Evolutionary conservation across 2,888 invertebrate genomes (phyloP), one percentile per base, ranked within the genome.

Genomic region (Holacanthella duospinosa): DNA sequence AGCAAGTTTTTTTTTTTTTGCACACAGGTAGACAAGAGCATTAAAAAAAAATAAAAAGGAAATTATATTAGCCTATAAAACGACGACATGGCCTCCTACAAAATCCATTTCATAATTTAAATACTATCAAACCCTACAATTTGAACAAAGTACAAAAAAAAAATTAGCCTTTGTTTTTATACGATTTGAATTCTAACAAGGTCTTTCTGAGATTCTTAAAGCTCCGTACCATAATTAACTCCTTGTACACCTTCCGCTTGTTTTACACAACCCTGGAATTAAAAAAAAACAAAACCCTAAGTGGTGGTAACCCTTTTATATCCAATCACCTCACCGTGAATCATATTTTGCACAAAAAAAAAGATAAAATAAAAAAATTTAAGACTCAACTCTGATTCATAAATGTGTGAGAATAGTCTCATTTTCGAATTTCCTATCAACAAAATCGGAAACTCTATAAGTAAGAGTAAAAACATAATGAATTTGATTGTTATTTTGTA

Each of bases 161-260:
- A 36, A 36, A 36, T 36, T 36, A 16, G 16, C 6, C n/a, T n/a
- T 36, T 36, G 36, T 36, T 16, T 9, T 48, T 48, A 16, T n/a
- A 9, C n/a, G 48, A 48, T 9, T 4, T n/a, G 48, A 48, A 48
- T 48, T 48, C 21, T 48, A 48, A 48, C 48, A 21, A 48, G 48
- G 48, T 16, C 4, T 21, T 16, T 48, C 19, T 48, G 19, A 4
- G 21, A 4, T 48, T n/a, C 48, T n/a, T n/a, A n/a, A 36, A 36
- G 12, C 48, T 48, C 48, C 48, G n/a, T n/a, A 48, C 48, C 48
- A 48, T 48, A 48, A 48, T 48, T 48, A 48, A 48, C 48, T 48
- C 48, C 21, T 48, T 9, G 6, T 48, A 9, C 48, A 48, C 48
- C 4, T 48, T 21, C 36, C 16, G 36, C 36, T 36, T 36, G 36